A percentile compares a stretch with the other conserved stretches of the same genome.
Conservation (phyloP, 37 sponge, comb jelly and placozoan genomes). For the Spongilla lacustris region DNA sequence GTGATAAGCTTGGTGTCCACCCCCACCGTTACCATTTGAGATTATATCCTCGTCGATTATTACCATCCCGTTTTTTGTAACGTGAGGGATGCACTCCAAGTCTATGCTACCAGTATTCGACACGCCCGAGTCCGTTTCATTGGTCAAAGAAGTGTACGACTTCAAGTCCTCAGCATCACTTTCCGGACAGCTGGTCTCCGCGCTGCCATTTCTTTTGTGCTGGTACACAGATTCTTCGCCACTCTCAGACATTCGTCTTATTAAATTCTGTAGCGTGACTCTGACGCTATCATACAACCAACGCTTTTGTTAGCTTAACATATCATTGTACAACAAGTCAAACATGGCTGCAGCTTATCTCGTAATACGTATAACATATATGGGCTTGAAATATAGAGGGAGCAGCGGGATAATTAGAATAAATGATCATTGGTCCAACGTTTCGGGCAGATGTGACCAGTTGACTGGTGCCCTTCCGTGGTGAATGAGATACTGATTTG, state of each 20-base stretch:
- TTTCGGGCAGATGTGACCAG: constrained; percentile 77
- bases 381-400: background rate
- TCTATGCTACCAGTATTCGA: constrained; percentile 45
- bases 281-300: background rate
- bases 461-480: constrained; percentile 82
- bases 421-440: background rate
- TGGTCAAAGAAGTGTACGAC: background rate
- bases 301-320: background rate
- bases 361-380: background rate
- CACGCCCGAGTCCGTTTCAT: constrained; percentile 43
- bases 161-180: background rate
- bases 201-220: background rate
- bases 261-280: background rate
- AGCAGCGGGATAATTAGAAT: background rate
- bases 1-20: background rate
- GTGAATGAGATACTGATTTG: constrained; percentile 72
- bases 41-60: too few species aligned
- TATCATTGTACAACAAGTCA: background rate
- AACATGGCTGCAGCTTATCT: background rate
- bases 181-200: background rate
- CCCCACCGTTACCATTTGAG: background rate
- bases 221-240: background rate
- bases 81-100: constrained; percentile 6
- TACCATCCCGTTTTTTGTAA: background rate
- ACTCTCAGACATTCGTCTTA: background rate